Base-by-base conservation (phyloP, 2,797 vertebrate species). In the Eremophila alpestris region DNA sequence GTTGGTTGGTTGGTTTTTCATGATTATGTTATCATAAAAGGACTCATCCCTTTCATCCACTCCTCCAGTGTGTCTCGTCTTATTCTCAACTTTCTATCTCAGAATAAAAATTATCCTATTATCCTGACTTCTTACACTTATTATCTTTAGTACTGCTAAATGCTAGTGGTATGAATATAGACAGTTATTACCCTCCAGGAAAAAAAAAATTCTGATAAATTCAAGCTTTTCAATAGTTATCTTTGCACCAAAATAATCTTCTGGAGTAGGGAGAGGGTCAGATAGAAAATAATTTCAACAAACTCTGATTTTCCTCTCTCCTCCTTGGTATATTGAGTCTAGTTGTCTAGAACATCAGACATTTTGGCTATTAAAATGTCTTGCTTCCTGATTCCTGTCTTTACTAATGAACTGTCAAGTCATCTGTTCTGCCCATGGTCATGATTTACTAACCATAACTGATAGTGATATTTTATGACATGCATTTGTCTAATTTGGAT, bases 401-500 rank as follows among this genome's bases (percentile, higher is more conserved):
- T 91, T 93, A 48, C 62, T 94, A 94, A 96, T 81, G 75, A 92
- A 68, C 73, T 92, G 76, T 83, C 87, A 91, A 94, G 40, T 77
- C 48, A 36, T 80, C 87, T 89, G 82, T 93, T 96, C 93, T 91
- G 84, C 87, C 56, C 38, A 29, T 55, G 46, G 69, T 67, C 41
- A 43, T 76, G 63, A 87, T 91, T 93, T 90, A 71, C 73, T 84
- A 89, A 77, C 58, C 89, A 86, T 90, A 94, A 92, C 83, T 75
- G 90, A 94, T 20, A 32, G 51, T 82, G 62, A 94, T 89, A 75
- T 80, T 93, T 94, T 81, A 48, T 95, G 79, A 90, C 76, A 82
- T 68, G 16, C 56, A 89, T 92, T 95, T 96, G 36, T 77, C 68
- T 93, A 74, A 95, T 95, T 95, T 89, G 40, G 84, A 93, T 85